phyloP scores from a whole-genome alignment of 2,113 vertebrate species.

The Hypanus sabinus region DNA sequence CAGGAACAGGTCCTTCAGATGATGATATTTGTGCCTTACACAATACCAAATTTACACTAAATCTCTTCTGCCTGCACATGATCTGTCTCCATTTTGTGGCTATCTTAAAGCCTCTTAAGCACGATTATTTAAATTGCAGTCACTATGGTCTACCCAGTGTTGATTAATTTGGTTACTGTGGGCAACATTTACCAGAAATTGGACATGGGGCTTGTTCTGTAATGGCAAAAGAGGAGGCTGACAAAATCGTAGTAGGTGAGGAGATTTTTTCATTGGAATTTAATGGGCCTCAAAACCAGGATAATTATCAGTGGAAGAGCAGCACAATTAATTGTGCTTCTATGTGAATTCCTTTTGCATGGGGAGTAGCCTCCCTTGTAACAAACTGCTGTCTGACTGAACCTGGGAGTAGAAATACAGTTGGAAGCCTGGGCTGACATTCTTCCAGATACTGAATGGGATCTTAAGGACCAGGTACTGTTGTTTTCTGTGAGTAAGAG shows the following conservation, averaged over 20 bases:
- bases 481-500: too few relatives aligned
- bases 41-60: too few relatives aligned
- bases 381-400: neutral
- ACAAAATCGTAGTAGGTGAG: too few relatives aligned
- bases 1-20: too few relatives aligned
- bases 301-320: neutral
- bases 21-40: too few relatives aligned
- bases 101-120: too few relatives aligned
- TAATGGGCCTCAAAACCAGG: neutral
- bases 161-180: neutral
- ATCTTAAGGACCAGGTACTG: neutral
- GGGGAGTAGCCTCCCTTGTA: neutral
- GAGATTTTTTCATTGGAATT: too few relatives aligned
- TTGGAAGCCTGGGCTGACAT: neutral
- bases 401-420: neutral
- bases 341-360: neutral
- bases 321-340: neutral
- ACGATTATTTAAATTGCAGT: too few relatives aligned
- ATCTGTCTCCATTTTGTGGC: too few relatives aligned
- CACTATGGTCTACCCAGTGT: too few relatives aligned
- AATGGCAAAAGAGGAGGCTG: neutral
- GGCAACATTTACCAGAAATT: neutral
- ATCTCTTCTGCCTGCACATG: too few relatives aligned
- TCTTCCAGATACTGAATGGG: neutral
- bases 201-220: neutral